Evolutionary conservation across 1,140 invertebrate species (phyloP), one percentile per base, ranked within the genome.

Genomic region (Portunus trituberculatus): DNA sequence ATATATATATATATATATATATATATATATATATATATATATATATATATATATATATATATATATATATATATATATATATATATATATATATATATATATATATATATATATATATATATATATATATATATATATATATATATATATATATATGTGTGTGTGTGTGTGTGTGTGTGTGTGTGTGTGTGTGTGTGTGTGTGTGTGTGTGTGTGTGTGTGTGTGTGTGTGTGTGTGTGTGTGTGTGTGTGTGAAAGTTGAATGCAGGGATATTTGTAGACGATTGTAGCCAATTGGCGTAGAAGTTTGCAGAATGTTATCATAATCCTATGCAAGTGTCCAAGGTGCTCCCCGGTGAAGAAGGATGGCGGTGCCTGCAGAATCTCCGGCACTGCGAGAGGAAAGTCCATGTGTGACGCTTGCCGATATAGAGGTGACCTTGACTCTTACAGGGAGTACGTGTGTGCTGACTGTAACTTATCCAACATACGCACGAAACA

Each of bases 91-190:
- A 45, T 31, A 12, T 16, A 20, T 45, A 45, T 90, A 28, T 20
- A 14, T 45, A 28, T 48, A n/a, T 45, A 46, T 3, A n/a, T 90
- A 25, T 46, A 20, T 20, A 46, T 10, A 45, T 90, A 46, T 8
- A 46, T 48, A 46, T 83, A 29, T 16, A 29, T 83, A 16, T 83
- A 29, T 4, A 29, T 83, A 29, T 83, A 29, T 16, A 29, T 83
- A 29, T 83, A 29, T 83, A 29, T 83, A 29, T 83, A 29, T 83
- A 29, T 83, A 29, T 83, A 29, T 83, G 82, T 83, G 82, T 83
- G 82, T 83, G 82, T 83, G 82, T 83, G 82, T 83, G 82, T 83
- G 82, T 83, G 82, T 83, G 82, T 83, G 82, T 83, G 82, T 83
- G 16, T 16, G 82, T 6, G 82, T 83, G 82, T 83, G 82, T 83